Evolutionary conservation across 2,888 invertebrate species (phyloP), one percentile per base, ranked within the genome.

Genomic region (Myopa tessellatipennis): DNA sequence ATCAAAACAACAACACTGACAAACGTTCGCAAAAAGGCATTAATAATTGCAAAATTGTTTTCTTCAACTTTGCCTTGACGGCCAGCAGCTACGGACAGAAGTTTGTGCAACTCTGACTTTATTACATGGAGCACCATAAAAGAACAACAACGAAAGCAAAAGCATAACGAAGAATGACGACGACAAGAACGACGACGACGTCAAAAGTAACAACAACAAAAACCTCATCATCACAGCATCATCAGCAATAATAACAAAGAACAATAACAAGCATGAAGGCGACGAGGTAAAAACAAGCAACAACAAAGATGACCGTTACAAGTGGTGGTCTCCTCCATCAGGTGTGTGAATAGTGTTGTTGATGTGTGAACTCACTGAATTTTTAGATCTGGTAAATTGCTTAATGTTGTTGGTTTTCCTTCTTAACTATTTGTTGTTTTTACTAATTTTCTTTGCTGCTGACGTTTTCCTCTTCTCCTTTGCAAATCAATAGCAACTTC

Each of bases 101-200:
- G 38, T 16, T 73, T 73, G 61, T 61, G 73, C 61, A 73, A 73
- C 73, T 50, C 73, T 61, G 73, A 45, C 45, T 61, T 73, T 73
- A 1, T 18, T 14, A 38, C 6, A 2, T 36, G 34, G 34, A 63
- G 18, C 61, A 18, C 26, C 26, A 26, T 4, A 34, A 63, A 12
- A 63, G n/a, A 63, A 26, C 8, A 63, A 63, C 61, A 63, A 63
- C 61, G 26, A 63, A 18, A 63, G 10, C 61, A 63, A 26, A 26
- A 26, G 26, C 26, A 26, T 26, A 2, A 26, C 1, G 26, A 26
- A 26, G 26, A 26, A 26, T 26, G 26, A 26, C 26, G 26, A 26
- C 26, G 26, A 63, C 61, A 7, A 63, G 26, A 63, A 63, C 26
- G 4, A 26, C 12, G 10, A 10, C 34, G 10, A 36, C 34, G 34